phyloP scores from a whole-genome alignment of 2,888 invertebrate genomes.

The Allygus modestus region DNA sequence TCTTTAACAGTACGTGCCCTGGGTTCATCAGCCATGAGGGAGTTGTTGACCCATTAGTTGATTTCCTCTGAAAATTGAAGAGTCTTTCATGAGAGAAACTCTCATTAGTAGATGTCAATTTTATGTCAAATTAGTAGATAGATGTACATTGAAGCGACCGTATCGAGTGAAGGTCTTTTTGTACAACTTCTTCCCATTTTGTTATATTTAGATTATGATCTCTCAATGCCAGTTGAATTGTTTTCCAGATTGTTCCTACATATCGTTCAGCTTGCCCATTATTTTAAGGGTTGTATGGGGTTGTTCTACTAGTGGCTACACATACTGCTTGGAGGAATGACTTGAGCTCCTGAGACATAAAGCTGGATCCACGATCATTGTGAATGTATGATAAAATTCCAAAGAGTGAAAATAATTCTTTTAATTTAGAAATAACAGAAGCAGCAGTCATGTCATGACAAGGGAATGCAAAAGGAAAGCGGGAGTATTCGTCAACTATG shows the following conservation, averaged over 20 bases:
- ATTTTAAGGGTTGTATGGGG: conserved; percentile 20
- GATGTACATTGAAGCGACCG: neutral
- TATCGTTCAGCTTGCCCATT: conserved; percentile 43
- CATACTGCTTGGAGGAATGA: neutral
- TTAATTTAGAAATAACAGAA: conserved; percentile 51
- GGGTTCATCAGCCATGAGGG: neutral
- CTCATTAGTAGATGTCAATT: too few species aligned
- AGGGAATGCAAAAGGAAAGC: conserved; percentile 63
- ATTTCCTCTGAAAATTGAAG: neutral
- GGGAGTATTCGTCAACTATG: neutral
- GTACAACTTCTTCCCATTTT: neutral
- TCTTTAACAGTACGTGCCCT: neutral
- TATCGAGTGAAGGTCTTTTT: neutral
- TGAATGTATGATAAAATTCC: neutral
- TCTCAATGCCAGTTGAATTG: neutral
- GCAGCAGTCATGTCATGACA: conserved; percentile 55
- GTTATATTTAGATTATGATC: neutral
- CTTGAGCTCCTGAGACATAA: conserved; percentile 39
- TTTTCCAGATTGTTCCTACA: neutral
- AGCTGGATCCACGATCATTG: neutral
- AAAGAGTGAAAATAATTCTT: conserved; percentile 25
- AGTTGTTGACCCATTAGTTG: neutral
- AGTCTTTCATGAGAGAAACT: neutral
- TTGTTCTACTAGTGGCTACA: conserved; percentile 31
- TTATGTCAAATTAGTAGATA: neutral